Evolutionary conservation across 2,113 vertebrate species (phyloP).

Genomic region (Pituophis catenifer): DNA sequence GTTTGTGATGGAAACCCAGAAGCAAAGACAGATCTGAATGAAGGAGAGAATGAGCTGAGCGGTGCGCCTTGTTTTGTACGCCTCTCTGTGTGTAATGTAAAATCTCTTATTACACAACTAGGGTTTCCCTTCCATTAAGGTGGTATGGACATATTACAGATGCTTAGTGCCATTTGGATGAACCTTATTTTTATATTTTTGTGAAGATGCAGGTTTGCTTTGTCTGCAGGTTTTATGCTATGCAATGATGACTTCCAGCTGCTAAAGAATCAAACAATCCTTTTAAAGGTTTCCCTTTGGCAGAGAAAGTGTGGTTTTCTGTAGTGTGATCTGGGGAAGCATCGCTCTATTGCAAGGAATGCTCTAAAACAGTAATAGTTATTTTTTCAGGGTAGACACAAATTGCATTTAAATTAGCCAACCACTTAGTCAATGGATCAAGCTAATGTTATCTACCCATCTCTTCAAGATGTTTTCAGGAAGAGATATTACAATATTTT

Average conservation of each 20-base stretch:
- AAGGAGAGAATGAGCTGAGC: not conserved
- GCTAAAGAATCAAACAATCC: constrained; percentile 19
- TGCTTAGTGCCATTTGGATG: not conserved
- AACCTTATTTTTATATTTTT: not conserved
- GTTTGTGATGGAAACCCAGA: not conserved
- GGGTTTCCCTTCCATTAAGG: constrained; percentile 25
- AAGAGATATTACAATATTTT: constrained; percentile 6
- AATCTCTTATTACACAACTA: not conserved
- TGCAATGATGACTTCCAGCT: not conserved
- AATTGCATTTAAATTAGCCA: not conserved
- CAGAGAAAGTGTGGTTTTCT: constrained; percentile 13
- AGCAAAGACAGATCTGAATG: not conserved
- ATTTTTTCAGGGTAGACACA: constrained; percentile 30
- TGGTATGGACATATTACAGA: not conserved
- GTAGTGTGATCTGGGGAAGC: constrained; percentile 42
- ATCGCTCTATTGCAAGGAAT: constrained; percentile 33
- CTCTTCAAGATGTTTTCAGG: constrained; percentile 38
- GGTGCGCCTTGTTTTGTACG: not conserved
- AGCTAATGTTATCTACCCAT: not conserved
- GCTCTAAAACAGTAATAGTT: constrained; percentile 2
- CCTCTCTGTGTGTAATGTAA: not conserved
- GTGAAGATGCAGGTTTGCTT: not conserved
- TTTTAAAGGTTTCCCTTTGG: constrained; percentile 22
- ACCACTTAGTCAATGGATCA: constrained; percentile 21
- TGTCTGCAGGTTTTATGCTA: not conserved